These are phyloP conservation scores for Pyrgilauda ruficollis DNA, from an alignment of 2,113 vertebrate genomes.

Conservation along the genomic window DNA sequence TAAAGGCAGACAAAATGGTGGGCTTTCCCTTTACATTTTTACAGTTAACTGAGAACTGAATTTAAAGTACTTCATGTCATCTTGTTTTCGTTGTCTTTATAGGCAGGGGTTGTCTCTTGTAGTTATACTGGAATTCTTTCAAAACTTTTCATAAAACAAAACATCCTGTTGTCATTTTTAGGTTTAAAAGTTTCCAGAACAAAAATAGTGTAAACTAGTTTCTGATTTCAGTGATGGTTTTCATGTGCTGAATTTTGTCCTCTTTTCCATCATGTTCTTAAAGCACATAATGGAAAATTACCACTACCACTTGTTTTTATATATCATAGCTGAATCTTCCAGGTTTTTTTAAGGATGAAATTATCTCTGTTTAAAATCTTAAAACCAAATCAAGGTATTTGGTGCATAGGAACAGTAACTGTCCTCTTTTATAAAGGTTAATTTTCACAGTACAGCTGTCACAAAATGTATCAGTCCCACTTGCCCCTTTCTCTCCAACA, in stretches of 20 bases:
- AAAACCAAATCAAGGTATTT: neutral
- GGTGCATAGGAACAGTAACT: neutral
- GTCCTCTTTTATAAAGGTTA: neutral
- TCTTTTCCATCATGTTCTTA: neutral
- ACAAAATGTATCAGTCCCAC: neutral
- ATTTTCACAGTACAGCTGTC: neutral
- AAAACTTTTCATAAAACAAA: neutral
- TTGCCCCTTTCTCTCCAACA: neutral
- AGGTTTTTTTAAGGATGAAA: neutral
- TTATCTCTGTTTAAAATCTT: neutral
- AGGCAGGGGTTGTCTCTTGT: neutral
- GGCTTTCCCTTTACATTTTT: neutral
- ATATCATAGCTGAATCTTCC: neutral
- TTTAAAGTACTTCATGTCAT: neutral
- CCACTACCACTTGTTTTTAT: neutral
- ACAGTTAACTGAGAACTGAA: neutral
- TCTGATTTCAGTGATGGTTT: neutral
- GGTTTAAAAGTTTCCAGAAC: neutral
- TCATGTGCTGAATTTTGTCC: neutral
- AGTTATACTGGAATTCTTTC: neutral
- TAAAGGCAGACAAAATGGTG: conserved; percentile 44
- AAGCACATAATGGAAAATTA: neutral
- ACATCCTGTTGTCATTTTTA: neutral
- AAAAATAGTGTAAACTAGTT: neutral
- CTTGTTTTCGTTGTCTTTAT: neutral